Evolutionary conservation across 1,140 invertebrate genomes (phyloP).

Genomic region (Mactra quadrangularis): DNA sequence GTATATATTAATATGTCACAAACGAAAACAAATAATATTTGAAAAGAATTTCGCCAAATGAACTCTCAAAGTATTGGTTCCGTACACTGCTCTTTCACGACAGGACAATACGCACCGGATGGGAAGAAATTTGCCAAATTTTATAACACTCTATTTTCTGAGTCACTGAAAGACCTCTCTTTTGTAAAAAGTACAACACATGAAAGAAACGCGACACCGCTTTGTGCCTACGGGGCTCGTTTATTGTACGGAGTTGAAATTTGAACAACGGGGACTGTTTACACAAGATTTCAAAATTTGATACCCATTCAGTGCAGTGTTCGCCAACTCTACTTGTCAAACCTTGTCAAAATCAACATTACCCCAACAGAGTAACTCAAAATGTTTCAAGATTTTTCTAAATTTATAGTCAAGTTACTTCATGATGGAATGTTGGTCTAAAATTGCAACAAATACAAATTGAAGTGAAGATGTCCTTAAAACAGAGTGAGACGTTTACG

Average conservation of each 20-base stretch:
- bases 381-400: too few species aligned
- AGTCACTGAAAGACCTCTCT: slow-evolving; percentile 47
- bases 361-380: background rate
- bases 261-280: slow-evolving; percentile 56
- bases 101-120: slow-evolving; percentile 45
- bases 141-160: slow-evolving; percentile 45
- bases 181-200: slow-evolving; percentile 43
- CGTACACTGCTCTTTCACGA: background rate
- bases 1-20: too few species aligned
- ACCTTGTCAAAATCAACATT: slow-evolving; percentile 61
- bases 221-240: slow-evolving; percentile 41
- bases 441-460: too few species aligned
- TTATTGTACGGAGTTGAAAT: slow-evolving; percentile 44
- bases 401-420: too few species aligned
- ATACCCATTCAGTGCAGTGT: slow-evolving; percentile 43
- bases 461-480: too few species aligned
- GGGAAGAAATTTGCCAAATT: slow-evolving; percentile 55
- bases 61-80: slow-evolving; percentile 53
- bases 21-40: slow-evolving; percentile 26
- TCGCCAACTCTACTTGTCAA: slow-evolving; percentile 42
- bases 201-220: slow-evolving; percentile 57
- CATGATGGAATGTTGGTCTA: too few species aligned
- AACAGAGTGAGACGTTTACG: too few species aligned
- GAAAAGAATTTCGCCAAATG: slow-evolving; percentile 40
- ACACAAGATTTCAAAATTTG: slow-evolving; percentile 61